Evolutionary conservation across 1,140 invertebrate genomes (phyloP).

Genomic region (Agrypnia vestita): DNA sequence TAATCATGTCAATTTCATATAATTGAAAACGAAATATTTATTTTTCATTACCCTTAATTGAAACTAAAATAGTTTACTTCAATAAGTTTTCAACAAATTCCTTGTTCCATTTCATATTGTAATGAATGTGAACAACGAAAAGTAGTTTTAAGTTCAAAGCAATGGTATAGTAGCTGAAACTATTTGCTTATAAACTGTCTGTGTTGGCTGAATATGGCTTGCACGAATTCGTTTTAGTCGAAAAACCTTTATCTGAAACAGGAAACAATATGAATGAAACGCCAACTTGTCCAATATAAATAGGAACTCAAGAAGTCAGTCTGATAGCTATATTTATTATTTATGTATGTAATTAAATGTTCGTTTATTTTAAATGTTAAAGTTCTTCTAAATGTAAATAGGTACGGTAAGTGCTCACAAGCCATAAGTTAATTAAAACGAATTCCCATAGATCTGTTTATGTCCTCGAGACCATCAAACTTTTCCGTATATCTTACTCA

Average conservation of each 20-base stretch:
- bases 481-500: no score
- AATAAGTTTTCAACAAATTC: neutral
- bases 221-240: constrained; percentile 2
- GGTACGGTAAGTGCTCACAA: no score
- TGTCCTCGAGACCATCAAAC: no score
- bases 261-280: neutral
- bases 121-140: constrained; percentile 12
- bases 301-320: constrained; percentile 2
- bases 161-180: no score
- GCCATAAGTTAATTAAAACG: no score
- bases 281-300: neutral
- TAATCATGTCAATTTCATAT: no score
- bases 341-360: constrained; percentile 16
- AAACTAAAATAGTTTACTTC: neutral
- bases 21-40: no score
- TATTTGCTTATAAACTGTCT: constrained; percentile 6
- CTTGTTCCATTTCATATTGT: no score
- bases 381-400: no score
- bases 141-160: neutral
- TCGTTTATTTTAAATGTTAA: constrained; percentile 14
- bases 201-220: neutral
- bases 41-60: no score
- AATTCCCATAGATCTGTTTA: no score
- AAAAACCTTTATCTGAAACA: constrained; percentile 7
- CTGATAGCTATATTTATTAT: neutral